Evolutionary conservation across 2,113 vertebrate species (phyloP), one percentile per base, ranked within the genome.

Genomic region (Ameiurus melas): DNA sequence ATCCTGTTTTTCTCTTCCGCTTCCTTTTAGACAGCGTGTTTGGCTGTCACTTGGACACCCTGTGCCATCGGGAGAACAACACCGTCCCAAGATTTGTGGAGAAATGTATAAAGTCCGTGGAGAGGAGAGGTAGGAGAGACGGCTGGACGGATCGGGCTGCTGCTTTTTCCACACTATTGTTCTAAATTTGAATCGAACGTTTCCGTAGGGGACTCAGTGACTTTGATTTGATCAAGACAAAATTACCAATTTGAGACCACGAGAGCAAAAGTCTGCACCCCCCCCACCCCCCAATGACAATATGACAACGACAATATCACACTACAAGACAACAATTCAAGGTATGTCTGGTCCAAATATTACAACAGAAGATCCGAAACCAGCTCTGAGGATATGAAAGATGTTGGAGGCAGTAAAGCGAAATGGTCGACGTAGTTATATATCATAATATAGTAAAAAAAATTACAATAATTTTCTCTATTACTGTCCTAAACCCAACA

Each of bases 21-120:
- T 53, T 47, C 39, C 33, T 89, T 39, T 87, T 27, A 99, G 98
- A 99, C 55, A 98, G 96, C 88, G 96, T 99, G 64, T 99, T 99
- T 1, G 97, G 98, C 86, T 99, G 98, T 70, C 91, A 96, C 3
- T 94, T 99, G 92, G 95, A 95, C 68, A 94, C 73, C 0, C 93
- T 99, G 84, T 98, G 97, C 0, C 96, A 96, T 83, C 89, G 97
- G 8, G 98, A 99, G 89, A 94, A 93, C 91, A 84, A 90, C 43
- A 94, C 92, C 0, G 93, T 97, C 47, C 98, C 98, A 0, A 94
- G 70, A 62, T 99, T 99, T 0, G 93, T 99, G 81, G 95, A 96
- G 90, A 97, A 97, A 85, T 98, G 97, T 92, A 96, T 99, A 92
- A 93, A 90, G 89, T 89, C 95, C 0, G 97, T 98, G 88, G 98